Conservation (phyloP, 2,888 invertebrate species). For the Acronicta aceris region DNA sequence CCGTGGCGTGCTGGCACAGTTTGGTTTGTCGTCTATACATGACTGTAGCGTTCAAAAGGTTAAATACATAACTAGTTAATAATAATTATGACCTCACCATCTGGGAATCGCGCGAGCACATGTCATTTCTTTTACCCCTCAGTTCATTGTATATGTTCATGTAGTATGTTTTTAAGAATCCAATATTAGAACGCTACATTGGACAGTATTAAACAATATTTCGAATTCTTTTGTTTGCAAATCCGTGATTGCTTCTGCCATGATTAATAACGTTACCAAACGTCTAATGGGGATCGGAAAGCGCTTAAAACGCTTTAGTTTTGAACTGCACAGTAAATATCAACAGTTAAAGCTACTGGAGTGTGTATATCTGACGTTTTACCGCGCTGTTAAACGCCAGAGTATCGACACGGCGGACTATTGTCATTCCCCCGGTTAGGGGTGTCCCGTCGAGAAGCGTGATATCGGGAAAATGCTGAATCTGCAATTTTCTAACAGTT, state of each 20-base stretch:
- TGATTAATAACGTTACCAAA: constrained; percentile 11
- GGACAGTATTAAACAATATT: too few species aligned
- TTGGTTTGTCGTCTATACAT: too few species aligned
- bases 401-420: constrained; percentile 54
- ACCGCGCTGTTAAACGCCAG: constrained; percentile 57
- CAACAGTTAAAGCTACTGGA: constrained; percentile 52
- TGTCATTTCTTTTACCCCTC: too few species aligned
- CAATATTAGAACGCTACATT: too few species aligned
- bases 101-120: too few species aligned
- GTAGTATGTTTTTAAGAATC: too few species aligned
- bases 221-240: not conserved
- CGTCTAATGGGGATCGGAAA: constrained; percentile 14
- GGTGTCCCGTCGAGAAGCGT: constrained; percentile 10
- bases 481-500: not conserved
- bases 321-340: constrained; percentile 42
- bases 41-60: too few species aligned
- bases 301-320: constrained; percentile 47
- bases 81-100: too few species aligned
- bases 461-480: not conserved
- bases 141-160: too few species aligned
- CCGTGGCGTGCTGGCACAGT: too few species aligned
- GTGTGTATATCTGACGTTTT: constrained; percentile 59
- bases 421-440: constrained; percentile 46
- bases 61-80: too few species aligned
- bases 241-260: not conserved